Evolutionary conservation across 2,888 invertebrate species (phyloP).

Genomic region (Anthrax anthrax): DNA sequence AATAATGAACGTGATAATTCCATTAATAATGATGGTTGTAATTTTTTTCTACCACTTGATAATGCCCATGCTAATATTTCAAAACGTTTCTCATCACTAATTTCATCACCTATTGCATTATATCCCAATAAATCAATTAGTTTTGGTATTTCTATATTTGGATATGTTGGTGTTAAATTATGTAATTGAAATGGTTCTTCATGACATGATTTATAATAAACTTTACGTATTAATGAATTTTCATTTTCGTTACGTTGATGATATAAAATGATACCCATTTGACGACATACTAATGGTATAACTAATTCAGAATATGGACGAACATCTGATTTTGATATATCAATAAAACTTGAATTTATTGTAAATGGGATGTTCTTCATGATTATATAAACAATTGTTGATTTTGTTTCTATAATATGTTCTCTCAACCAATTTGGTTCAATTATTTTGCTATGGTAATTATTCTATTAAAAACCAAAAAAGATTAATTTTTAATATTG

Average conservation of each 20-base stretch:
- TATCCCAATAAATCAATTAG: conserved; percentile 3
- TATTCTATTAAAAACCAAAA: conserved; percentile 2
- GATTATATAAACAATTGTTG: conserved; percentile 2
- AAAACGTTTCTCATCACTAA: not conserved
- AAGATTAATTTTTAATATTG: too few species aligned
- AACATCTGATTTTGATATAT: conserved; percentile 5
- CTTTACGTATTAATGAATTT: not conserved
- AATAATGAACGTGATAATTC: not conserved
- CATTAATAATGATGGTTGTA: not conserved
- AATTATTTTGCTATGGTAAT: not conserved
- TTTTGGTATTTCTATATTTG: conserved; percentile 2
- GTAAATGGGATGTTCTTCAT: conserved; percentile 1
- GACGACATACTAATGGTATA: conserved; percentile 6
- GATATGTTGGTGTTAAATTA: conserved; percentile 7
- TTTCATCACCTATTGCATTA: not conserved
- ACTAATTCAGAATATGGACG: conserved; percentile 6
- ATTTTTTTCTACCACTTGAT: not conserved
- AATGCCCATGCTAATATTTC: conserved; percentile 7
- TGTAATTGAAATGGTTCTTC: conserved; percentile 6
- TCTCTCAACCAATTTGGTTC: conserved; percentile 8
- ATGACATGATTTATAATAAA: conserved; percentile 8
- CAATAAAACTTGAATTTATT: conserved; percentile 8
- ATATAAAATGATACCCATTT: conserved; percentile 7
- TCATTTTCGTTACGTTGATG: not conserved
- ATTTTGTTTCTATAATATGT: conserved; percentile 6